These are phyloP conservation scores for Odontocolon sp. DNA, from an alignment of 2,888 invertebrate genomes.

Conservation along the genomic window DNA sequence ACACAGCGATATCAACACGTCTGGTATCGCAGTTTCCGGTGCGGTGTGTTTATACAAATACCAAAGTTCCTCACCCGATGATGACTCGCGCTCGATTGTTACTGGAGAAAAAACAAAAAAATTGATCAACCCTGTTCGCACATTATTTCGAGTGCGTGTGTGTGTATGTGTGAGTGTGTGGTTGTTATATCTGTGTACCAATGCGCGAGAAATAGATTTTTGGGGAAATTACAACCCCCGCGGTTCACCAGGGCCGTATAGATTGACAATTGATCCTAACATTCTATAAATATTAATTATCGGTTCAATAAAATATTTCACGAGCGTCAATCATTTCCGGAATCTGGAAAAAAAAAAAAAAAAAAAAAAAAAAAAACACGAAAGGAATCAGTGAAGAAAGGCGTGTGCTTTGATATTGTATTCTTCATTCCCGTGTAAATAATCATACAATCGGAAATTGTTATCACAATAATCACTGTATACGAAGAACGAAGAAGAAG, in stretches of 20 bases:
- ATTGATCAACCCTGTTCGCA: background rate
- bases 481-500: conserved; percentile 12
- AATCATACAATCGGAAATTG: background rate
- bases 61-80: background rate
- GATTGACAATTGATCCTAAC: background rate
- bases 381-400: background rate
- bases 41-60: background rate
- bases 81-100: background rate
- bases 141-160: background rate
- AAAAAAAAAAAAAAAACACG: background rate
- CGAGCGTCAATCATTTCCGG: too few species aligned
- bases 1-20: conserved; percentile 28
- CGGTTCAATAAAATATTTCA: background rate
- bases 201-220: conserved; percentile 3
- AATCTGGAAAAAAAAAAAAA: too few species aligned
- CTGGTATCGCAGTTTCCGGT: conserved; percentile 8
- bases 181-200: background rate
- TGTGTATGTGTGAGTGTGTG: background rate
- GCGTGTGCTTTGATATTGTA: background rate
- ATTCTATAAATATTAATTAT: background rate
- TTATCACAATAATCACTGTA: conserved; percentile 21
- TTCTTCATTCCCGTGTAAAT: background rate
- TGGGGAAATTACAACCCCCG: background rate
- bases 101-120: background rate
- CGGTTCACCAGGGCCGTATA: background rate